These are phyloP conservation scores for Semicossyphus pulcher DNA, from an alignment of 2,113 vertebrate genomes.

Conservation along the genomic window DNA sequence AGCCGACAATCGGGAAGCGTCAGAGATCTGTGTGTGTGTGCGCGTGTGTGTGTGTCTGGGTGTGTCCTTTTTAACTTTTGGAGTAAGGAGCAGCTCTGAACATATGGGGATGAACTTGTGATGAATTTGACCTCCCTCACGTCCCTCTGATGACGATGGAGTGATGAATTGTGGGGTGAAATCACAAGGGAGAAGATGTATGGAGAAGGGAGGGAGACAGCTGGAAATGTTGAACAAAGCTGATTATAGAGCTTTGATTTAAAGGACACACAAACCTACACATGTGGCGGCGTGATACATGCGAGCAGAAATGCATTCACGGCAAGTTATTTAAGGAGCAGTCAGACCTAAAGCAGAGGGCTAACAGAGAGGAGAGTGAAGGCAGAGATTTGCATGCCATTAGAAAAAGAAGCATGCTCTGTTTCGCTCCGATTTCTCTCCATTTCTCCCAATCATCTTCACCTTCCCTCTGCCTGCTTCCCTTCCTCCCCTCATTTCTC, in stretches of 20 bases:
- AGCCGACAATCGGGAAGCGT: conserved; percentile 64
- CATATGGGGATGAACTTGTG: conserved; percentile 34
- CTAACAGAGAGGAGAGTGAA: conserved; percentile 17
- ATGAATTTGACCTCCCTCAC: conserved; percentile 29
- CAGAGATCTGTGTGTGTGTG: conserved; percentile 50
- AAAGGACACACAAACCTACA: neutral
- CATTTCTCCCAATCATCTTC: conserved; percentile 23
- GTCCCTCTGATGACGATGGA: conserved; percentile 10
- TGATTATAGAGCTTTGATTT: neutral
- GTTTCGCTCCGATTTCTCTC: conserved; percentile 17
- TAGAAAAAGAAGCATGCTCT: conserved; percentile 43
- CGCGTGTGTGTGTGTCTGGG: neutral
- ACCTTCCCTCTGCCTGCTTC: conserved; percentile 22
- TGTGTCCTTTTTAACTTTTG: conserved; percentile 26
- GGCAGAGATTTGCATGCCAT: conserved; percentile 55
- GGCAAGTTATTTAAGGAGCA: conserved; percentile 14
- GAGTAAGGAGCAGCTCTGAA: neutral
- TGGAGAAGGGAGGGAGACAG: neutral
- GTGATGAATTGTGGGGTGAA: conserved; percentile 21
- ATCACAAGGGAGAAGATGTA: neutral
- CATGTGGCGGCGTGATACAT: conserved; percentile 10
- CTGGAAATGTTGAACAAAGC: neutral
- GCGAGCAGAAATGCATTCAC: conserved; percentile 17
- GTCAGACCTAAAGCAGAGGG: conserved; percentile 21
- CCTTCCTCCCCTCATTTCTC: conserved; percentile 16